Conservation (phyloP, 2,113 vertebrate genomes). For the Capra hircus region DNA sequence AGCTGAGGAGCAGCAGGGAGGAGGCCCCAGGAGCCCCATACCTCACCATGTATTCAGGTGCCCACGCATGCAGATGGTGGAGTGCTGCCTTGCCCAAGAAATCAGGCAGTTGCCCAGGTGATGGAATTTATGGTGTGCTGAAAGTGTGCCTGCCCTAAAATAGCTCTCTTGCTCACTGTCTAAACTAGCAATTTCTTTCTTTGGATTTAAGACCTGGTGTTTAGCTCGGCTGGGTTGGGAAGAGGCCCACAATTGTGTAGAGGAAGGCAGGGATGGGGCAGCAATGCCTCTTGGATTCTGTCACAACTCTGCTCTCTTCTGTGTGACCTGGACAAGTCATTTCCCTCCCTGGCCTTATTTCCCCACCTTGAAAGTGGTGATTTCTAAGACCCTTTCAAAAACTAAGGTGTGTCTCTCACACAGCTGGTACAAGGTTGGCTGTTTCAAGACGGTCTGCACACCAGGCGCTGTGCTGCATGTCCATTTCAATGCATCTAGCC, state of each 20-base stretch:
- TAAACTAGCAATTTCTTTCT: constrained; percentile 29
- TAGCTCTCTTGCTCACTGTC: constrained; percentile 42
- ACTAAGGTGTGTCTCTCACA: neutral
- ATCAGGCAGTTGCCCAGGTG: constrained; percentile 67
- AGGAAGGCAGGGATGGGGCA: neutral
- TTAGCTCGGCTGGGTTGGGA: neutral
- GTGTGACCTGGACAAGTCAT: neutral
- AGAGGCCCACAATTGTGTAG: neutral
- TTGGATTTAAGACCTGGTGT: neutral
- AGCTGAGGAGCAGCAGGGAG: neutral
- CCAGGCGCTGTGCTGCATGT: neutral
- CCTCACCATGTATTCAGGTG: neutral
- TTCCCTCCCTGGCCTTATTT: neutral
- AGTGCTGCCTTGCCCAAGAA: constrained; percentile 38
- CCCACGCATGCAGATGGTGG: constrained; percentile 49
- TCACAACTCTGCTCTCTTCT: neutral
- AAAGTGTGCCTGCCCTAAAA: constrained; percentile 49
- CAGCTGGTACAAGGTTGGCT: neutral
- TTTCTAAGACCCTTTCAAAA: neutral
- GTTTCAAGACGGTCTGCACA: neutral
- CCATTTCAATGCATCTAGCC: neutral
- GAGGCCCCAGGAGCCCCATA: neutral
- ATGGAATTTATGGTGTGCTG: constrained; percentile 37
- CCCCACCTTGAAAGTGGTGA: neutral
- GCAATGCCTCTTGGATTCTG: neutral